Conservation (phyloP, 2,113 vertebrate genomes). For the Scomber colias region DNA sequence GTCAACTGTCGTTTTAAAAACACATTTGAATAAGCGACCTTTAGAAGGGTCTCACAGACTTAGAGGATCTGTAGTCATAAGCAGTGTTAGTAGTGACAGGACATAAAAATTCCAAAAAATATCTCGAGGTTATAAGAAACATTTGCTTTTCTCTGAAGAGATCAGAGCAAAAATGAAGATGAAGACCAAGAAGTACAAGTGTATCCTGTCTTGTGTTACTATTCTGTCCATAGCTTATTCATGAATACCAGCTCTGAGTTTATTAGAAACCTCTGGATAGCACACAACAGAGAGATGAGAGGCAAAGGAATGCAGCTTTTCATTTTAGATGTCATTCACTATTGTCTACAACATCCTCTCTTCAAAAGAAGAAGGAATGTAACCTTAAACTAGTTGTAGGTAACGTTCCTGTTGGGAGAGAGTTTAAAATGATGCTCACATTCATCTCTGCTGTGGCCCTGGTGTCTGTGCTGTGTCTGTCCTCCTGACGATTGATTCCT, state of each 20-base stretch:
- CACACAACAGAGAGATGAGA: constrained; percentile 4
- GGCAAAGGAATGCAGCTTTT: neutral
- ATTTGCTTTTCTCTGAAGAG: constrained; percentile 34
- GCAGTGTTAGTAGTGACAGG: no score
- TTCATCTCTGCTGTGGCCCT: constrained; percentile 87
- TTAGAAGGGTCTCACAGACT: constrained; percentile 6
- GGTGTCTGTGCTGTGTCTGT: constrained; percentile 38
- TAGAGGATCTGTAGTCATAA: no score
- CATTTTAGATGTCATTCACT: neutral
- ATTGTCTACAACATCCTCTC: neutral
- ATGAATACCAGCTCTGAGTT: neutral
- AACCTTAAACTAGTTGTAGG: neutral
- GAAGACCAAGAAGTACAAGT: constrained; percentile 26
- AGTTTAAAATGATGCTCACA: constrained; percentile 81
- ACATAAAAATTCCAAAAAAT: constrained; percentile 41
- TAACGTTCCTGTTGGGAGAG: neutral
- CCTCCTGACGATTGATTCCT: constrained; percentile 65
- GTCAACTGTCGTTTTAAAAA: constrained; percentile 23
- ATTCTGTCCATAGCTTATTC: constrained; percentile 19
- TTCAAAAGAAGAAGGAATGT: neutral
- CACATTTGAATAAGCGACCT: constrained; percentile 4
- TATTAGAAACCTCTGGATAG: constrained; percentile 10
- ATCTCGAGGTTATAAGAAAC: constrained; percentile 37
- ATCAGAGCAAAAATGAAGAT: constrained; percentile 26
- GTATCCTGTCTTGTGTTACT: constrained; percentile 13